These are phyloP conservation scores for Lasioglossum figueresi DNA, from an alignment of 2,888 invertebrate species.

Conservation along the genomic window DNA sequence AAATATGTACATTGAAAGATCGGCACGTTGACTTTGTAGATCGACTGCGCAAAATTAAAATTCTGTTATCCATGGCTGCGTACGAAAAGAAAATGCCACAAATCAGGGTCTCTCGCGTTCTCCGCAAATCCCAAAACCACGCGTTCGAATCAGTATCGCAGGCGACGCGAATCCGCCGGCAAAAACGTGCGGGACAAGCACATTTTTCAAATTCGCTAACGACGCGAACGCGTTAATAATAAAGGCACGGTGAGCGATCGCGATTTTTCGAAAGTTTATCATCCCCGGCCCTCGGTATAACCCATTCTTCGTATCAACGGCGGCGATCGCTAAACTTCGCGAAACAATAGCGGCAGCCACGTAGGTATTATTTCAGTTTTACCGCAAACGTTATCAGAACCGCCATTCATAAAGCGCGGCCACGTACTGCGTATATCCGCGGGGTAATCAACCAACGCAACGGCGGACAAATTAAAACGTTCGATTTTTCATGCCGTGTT, in stretches of 20 bases:
- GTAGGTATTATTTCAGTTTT: slow-evolving; percentile 61
- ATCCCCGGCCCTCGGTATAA: slow-evolving; percentile 30
- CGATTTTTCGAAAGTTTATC: slow-evolving; percentile 49
- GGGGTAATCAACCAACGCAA: slow-evolving; percentile 54
- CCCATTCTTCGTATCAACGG: slow-evolving; percentile 51
- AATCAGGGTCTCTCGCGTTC: not conserved
- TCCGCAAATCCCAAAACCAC: not conserved
- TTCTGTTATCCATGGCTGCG: too few relatives aligned
- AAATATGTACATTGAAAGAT: not conserved
- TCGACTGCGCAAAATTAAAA: too few relatives aligned
- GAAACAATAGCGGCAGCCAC: slow-evolving; percentile 59
- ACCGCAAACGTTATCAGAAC: slow-evolving; percentile 57
- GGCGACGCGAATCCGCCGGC: not conserved
- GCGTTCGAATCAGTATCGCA: not conserved
- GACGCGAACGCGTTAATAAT: slow-evolving; percentile 31
- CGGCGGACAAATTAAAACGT: slow-evolving; percentile 59
- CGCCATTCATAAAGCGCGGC: slow-evolving; percentile 57
- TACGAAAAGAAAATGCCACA: not conserved
- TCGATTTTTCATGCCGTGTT: slow-evolving; percentile 53
- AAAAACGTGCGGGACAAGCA: not conserved
- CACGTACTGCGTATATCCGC: slow-evolving; percentile 38
- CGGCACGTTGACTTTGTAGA: not conserved
- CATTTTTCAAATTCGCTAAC: slow-evolving; percentile 4
- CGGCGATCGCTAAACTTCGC: slow-evolving; percentile 51
- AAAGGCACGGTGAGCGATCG: slow-evolving; percentile 17